Evolutionary conservation across 1,140 invertebrate genomes (phyloP).

Genomic region (Drosophila melanogaster): Release_6_plus_ISO1_MT NT_033779.5:10946501-10947000

Average conservation of each 20-base stretch:
- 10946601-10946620: conserved; percentile 16
- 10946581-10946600: conserved; percentile 15
- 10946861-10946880: conserved; percentile 62
- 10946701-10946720: neutral
- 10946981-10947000: conserved; percentile 63
- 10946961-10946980: conserved; percentile 10
- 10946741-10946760: conserved; percentile 73
- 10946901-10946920: neutral
- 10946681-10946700: too few species aligned
- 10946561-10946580: conserved; percentile 34
- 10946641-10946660: conserved; percentile 38
- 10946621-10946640: conserved; percentile 31
- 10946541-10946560: conserved; percentile 3
- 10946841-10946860: conserved; percentile 69
- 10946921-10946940: neutral
- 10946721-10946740: conserved; percentile 36
- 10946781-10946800: conserved; percentile 82
- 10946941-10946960: conserved; percentile 17
- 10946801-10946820: conserved; percentile 76
- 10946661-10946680: neutral
- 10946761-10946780: conserved; percentile 78
- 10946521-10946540: conserved; percentile 68
- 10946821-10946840: conserved; percentile 40
- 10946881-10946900: conserved; percentile 12
- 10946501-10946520: conserved; percentile 58